Conservation (phyloP, 2,797 vertebrate genomes). For the Zalophus californianus region DNA sequence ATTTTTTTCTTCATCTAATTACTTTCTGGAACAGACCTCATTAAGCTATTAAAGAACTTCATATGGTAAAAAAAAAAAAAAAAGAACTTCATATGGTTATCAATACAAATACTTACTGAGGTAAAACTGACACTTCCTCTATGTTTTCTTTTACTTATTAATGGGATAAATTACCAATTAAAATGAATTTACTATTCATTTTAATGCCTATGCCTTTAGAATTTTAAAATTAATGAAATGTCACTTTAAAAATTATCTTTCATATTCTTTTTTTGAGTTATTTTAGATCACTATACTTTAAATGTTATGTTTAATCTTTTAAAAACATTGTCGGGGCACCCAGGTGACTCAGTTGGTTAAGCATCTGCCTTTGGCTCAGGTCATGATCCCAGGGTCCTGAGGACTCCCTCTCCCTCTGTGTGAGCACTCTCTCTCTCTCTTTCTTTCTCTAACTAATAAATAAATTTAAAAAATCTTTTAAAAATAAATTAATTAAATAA, state of each 20-base stretch:
- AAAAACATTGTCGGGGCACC: not conserved
- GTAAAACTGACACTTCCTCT: not conserved
- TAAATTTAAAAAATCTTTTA: too few relatives aligned
- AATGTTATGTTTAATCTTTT: not conserved
- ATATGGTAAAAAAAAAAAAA: not conserved
- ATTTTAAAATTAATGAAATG: constrained; percentile 18
- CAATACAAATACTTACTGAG: not conserved
- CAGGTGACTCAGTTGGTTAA: too few relatives aligned
- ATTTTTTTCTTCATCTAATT: constrained; percentile 10
- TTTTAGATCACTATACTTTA: not conserved
- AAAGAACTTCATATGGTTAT: not conserved
- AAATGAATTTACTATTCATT: not conserved
- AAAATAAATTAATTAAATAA: too few relatives aligned
- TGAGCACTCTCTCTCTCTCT: too few relatives aligned
- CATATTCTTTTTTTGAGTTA: not conserved
- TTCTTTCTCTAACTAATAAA: too few relatives aligned
- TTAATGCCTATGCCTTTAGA: not conserved
- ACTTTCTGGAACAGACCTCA: not conserved
- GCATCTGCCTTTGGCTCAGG: too few relatives aligned
- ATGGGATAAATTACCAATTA: not conserved
- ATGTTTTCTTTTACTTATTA: not conserved
- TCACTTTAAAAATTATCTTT: not conserved
- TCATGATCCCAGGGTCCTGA: too few relatives aligned
- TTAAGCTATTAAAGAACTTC: not conserved
- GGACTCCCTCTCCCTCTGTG: too few relatives aligned